Percentiles rank a stretch among this genome's conserved stretches.
phyloP scores from a whole-genome alignment of 1,140 invertebrate genomes.

The Polypedilum vanderplanki region DNA sequence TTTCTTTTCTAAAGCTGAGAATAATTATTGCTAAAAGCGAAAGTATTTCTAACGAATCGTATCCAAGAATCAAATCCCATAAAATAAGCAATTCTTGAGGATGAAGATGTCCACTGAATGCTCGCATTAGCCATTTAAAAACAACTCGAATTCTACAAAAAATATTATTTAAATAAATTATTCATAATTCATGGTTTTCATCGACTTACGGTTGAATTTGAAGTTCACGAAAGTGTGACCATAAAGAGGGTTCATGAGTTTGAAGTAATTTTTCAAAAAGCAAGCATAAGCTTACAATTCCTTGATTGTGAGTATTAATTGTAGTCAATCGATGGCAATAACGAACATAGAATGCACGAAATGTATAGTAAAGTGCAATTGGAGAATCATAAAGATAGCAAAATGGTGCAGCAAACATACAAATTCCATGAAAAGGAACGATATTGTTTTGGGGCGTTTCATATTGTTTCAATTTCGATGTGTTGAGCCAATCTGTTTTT shows the following conservation, averaged over 20 bases:
- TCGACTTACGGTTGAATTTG: slow-evolving; percentile 83
- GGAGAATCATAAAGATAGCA: slow-evolving; percentile 90
- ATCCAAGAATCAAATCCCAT: slow-evolving; percentile 88
- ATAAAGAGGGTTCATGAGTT: slow-evolving; percentile 79
- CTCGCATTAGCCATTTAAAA: slow-evolving; percentile 93
- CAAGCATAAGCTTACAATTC: slow-evolving; percentile 72
- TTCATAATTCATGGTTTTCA: slow-evolving; percentile 17
- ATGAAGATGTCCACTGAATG: slow-evolving; percentile 86
- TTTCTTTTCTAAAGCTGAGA: slow-evolving; percentile 85
- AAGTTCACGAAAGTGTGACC: slow-evolving; percentile 80
- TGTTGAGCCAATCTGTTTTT: slow-evolving; percentile 55
- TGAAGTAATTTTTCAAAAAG: slow-evolving; percentile 88
- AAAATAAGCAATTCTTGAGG: slow-evolving; percentile 84
- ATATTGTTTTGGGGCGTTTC: slow-evolving; percentile 82
- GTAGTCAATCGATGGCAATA: slow-evolving; percentile 89
- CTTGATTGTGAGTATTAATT: slow-evolving; percentile 80
- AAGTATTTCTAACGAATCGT: slow-evolving; percentile 84
- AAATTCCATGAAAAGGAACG: slow-evolving; percentile 94
- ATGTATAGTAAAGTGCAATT: slow-evolving; percentile 78
- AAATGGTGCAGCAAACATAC: slow-evolving; percentile 94
- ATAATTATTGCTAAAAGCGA: slow-evolving; percentile 80
- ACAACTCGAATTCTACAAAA: slow-evolving; percentile 70
- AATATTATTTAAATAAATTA: slow-evolving; percentile 31
- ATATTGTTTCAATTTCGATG: slow-evolving; percentile 63
- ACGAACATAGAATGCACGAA: slow-evolving; percentile 82